A percentile compares a stretch with the other conserved stretches of the same genome.
These are phyloP conservation scores for Condylura cristata DNA, from an alignment of 2,113 vertebrate species.

Conservation along the genomic window DNA sequence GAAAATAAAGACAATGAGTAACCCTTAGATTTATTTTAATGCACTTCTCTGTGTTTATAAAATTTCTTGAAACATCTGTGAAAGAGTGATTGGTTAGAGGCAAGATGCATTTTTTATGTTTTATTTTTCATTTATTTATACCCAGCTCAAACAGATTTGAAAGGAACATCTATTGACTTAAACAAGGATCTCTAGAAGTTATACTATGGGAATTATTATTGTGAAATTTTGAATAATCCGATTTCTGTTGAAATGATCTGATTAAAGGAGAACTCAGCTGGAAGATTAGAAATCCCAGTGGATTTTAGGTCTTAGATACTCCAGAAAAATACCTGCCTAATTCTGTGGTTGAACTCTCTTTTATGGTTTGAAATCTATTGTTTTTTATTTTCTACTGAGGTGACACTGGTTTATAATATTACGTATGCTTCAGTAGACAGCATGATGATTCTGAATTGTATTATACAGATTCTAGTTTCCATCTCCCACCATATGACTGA, in stretches of 20 bases:
- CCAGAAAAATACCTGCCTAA: neutral
- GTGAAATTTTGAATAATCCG: slow-evolving; percentile 20
- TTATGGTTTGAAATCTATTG: neutral
- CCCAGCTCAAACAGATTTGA: slow-evolving; percentile 14
- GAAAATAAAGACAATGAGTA: neutral
- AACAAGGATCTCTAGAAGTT: neutral
- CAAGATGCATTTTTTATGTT: neutral
- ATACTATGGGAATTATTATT: neutral
- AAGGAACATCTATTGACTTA: slow-evolving; percentile 3
- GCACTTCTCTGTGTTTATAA: neutral
- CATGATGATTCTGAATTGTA: too few species aligned
- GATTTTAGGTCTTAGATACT: neutral
- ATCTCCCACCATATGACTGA: too few species aligned
- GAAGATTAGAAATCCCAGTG: neutral
- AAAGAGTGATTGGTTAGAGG: neutral
- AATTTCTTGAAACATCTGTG: neutral
- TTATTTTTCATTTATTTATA: neutral
- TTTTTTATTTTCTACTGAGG: too few species aligned
- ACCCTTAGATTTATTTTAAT: neutral
- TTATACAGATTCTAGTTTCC: too few species aligned
- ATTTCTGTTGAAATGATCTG: neutral
- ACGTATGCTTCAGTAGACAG: too few species aligned
- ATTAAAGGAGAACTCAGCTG: neutral
- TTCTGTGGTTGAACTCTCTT: neutral
- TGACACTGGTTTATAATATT: too few species aligned